Conservation (phyloP, 2,797 vertebrate species). For the Microhierax caerulescens region DNA sequence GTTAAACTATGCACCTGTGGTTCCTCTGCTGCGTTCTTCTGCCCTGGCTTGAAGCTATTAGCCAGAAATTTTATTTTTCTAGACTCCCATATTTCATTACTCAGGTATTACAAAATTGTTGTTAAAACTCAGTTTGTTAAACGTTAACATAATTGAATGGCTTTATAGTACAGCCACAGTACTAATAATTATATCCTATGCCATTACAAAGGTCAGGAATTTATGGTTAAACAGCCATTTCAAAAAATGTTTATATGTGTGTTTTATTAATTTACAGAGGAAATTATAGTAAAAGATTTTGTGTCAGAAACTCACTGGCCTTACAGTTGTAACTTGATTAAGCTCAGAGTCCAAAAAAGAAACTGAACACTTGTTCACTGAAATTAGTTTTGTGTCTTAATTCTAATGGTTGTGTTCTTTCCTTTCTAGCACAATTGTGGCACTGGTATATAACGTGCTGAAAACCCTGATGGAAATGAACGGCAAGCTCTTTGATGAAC, state of each 20-base stretch:
- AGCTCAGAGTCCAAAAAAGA: neutral
- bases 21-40: neutral
- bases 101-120: neutral
- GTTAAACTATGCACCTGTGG: neutral
- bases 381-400: neutral
- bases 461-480: slow-evolving; percentile 99
- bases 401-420: neutral
- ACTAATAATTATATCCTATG: neutral
- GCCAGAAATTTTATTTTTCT: neutral
- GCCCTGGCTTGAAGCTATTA: neutral
- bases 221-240: neutral
- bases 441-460: slow-evolving; percentile 95
- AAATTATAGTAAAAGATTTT: neutral
- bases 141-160: neutral
- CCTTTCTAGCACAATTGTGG: slow-evolving; percentile 89
- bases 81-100: neutral
- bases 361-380: neutral
- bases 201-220: neutral
- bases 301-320: neutral
- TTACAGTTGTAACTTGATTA: neutral
- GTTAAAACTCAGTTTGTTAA: neutral
- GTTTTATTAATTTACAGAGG: neutral
- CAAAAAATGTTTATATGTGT: neutral
- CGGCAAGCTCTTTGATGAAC: slow-evolving; percentile 92
- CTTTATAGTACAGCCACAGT: neutral